Base-by-base conservation (phyloP, 2,888 invertebrate species). In the Macaria notata region DNA sequence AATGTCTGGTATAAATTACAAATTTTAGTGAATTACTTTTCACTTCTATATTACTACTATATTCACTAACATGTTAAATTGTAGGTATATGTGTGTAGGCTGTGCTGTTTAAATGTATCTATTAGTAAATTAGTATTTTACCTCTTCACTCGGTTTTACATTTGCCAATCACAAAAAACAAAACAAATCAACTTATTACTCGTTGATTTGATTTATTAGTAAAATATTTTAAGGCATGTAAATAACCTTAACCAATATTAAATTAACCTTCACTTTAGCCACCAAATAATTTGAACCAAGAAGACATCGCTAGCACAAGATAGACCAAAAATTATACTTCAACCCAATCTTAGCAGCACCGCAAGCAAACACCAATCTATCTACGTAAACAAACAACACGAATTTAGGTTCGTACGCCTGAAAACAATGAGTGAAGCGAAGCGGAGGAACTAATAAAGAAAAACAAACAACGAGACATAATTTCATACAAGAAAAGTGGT, bases 401-500 rank as follows among this genome's bases (percentile, higher is more conserved):
- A 56, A 49, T 50, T 60, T 49, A 39, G 61, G 55, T 58, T 47
- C 45, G 51, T 38, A 61, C 54, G 54, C 54, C 61, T 47, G 50
- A 31, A 38, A 64, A 63, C 59, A 64, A 59, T 62, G 59, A 60
- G 54, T 53, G 59, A 63, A 49, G 33, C 63, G 51, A 49, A 51
- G 58, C 57, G 60, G 45, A 60, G 56, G 51, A 64, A 66, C 65
- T 63, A 69, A 65, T 68, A 63, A 59, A 68, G 62, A 66, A 66
- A 67, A 72, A 70, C 63, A 69, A 64, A 63, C 62, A 64, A 44
- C 50, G 49, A 64, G 62, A 70, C 65, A 73, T 72, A 63, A 73
- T 69, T 62, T 62, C 62, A 47, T 57, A 49, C 59, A 67, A 72
- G 67, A 69, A 69, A 72, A 68, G 65, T 60, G 65, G 68, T 66